Evolutionary conservation across 2,888 invertebrate genomes (phyloP), one percentile per base, ranked within the genome.

Genomic region (Caenorhabditis plicata): DNA sequence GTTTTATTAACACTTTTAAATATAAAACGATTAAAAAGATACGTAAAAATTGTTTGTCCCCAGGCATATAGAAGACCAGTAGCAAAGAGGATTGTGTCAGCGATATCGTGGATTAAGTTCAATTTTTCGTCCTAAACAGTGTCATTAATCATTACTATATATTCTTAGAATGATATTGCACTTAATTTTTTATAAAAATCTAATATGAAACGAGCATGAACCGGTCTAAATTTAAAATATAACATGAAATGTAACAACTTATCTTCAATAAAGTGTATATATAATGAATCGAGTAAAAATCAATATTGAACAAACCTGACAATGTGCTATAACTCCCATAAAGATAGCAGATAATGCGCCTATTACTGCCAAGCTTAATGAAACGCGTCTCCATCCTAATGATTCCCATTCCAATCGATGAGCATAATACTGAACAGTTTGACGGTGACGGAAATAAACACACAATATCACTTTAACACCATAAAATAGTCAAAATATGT

Each of bases 401-500:
- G 39, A 39, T 22, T 64, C 61, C 69, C 66, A 66, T 20, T 54
- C 47, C 9, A 72, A 46, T 3, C 72, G 64, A 33, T 70, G 68
- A 0, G 53, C 64, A 32, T 72, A 72, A 33, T 72, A 72, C 31
- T 72, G 70, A n/a, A 72, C 68, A 4, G 63, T 64, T 41, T 68
- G 64, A 1, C 72, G 64, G 46, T 72, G 72, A 3, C 72, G 64
- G 2, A 72, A 41, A 35, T 70, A 72, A 2, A 47, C 39, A 1
- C 64, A 53, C 13, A 70, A 35, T 11, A 68, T 45, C 9, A 70
- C 70, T 71, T 42, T 27, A 54, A 36, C n/a, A n/a, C n/a, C n/a
- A n/a, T n/a, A n/a, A n/a, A n/a, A n/a, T n/a, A n/a, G n/a, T n/a
- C n/a, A n/a, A n/a, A n/a, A n/a, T n/a, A n/a, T n/a, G n/a, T n/a